A percentile compares a stretch with the other conserved stretches of the same genome.
These are phyloP conservation scores for Neosilurus mollespiculum DNA, from an alignment of 2,797 vertebrate genomes.

Conservation along the genomic window DNA sequence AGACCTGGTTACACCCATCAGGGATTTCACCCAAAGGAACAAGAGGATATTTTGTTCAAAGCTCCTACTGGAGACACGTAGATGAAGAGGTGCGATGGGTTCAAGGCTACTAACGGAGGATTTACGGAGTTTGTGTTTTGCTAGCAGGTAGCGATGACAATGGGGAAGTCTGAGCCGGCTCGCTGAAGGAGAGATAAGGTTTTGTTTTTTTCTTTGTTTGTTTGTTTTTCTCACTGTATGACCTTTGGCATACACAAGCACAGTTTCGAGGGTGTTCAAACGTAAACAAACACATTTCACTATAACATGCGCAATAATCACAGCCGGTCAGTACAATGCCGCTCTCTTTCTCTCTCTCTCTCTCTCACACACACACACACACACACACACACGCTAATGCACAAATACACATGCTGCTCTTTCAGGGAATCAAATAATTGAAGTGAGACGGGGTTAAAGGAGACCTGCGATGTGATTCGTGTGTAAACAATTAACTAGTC, in stretches of 20 bases:
- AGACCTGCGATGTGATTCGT: constrained; percentile 31
- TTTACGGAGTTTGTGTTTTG: no score
- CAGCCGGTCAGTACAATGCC: constrained; percentile 2
- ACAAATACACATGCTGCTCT: constrained; percentile 2
- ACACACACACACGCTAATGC: not conserved
- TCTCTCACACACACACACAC: constrained; percentile 1
- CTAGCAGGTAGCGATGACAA: no score
- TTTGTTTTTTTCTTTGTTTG: not conserved
- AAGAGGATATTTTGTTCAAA: no score
- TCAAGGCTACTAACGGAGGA: no score
- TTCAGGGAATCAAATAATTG: not conserved
- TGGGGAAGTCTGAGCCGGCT: no score
- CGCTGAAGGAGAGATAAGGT: not conserved
- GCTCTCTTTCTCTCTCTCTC: not conserved
- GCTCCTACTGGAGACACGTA: no score
- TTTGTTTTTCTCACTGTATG: not conserved
- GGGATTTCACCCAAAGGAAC: no score
- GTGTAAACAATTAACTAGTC: constrained; percentile 3
- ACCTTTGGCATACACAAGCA: constrained; percentile 44
- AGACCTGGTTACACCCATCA: no score
- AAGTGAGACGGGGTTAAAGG: constrained; percentile 40
- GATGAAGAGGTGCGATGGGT: no score
- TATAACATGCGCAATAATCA: constrained; percentile 9
- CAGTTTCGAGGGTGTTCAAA: constrained; percentile 31
- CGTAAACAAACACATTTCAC: constrained; percentile 17